These are phyloP conservation scores for Conistra vaccinii DNA, from an alignment of 2,888 invertebrate genomes.

Conservation along the genomic window DNA sequence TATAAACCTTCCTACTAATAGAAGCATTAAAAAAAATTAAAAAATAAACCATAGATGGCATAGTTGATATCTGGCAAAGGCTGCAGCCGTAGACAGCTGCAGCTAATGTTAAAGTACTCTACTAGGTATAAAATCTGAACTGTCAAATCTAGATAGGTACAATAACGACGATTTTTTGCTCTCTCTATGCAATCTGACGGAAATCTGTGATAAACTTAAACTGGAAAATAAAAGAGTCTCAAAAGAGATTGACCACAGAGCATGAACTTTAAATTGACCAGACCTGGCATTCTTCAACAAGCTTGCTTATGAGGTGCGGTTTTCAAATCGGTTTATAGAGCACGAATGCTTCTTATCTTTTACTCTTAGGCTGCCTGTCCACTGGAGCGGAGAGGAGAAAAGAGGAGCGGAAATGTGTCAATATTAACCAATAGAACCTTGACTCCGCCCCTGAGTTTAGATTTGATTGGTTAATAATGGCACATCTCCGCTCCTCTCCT, in stretches of 20 bases:
- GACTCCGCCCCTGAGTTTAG: no score
- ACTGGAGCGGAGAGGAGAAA: no score
- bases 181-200: neutral
- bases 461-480: no score
- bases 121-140: neutral
- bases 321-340: neutral
- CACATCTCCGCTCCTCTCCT: no score
- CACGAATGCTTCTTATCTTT: neutral
- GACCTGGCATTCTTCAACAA: no score
- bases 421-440: no score
- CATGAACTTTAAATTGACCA: no score
- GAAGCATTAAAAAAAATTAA: no score
- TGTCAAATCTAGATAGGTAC: neutral
- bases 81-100: no score
- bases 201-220: slow-evolving; percentile 6
- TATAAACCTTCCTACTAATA: neutral
- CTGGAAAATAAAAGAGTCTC: neutral
- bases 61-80: neutral
- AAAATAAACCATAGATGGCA: neutral
- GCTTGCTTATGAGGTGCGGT: neutral
- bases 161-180: neutral
- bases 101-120: neutral
- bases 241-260: no score
- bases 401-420: no score
- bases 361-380: no score